These are phyloP conservation scores for Rhagologus leucostigma DNA, from an alignment of 2,113 vertebrate genomes.

Conservation along the genomic window DNA sequence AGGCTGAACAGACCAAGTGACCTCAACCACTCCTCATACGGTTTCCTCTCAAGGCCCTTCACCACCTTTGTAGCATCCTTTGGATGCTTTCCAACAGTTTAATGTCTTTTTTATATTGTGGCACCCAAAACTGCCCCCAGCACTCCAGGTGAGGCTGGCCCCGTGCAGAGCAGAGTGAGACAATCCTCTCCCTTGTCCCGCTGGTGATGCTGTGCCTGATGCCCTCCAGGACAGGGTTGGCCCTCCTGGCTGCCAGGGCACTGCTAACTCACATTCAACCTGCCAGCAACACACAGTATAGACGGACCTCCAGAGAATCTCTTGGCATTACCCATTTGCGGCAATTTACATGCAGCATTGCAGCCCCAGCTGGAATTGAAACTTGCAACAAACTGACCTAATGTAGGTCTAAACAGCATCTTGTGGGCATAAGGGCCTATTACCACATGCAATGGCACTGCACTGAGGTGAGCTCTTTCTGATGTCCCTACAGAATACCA, in stretches of 20 bases:
- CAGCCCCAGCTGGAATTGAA: background rate
- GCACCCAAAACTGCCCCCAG: background rate
- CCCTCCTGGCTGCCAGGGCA: background rate
- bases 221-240: accelerated
- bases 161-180: accelerated
- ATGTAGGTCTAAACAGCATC: background rate
- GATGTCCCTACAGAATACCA: background rate
- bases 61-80: background rate
- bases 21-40: accelerated
- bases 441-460: accelerated
- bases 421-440: background rate
- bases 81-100: background rate
- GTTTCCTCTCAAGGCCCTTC: background rate
- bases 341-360: background rate
- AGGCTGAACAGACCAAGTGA: background rate
- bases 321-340: background rate
- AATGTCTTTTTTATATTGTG: background rate
- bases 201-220: background rate
- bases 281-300: background rate
- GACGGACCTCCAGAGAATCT: background rate
- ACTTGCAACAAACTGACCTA: background rate
- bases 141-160: accelerated
- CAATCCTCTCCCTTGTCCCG: accelerated
- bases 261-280: background rate
- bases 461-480: background rate